A percentile compares a stretch with the other conserved stretches of the same genome.
phyloP scores from a whole-genome alignment of 2,888 invertebrate genomes.

The Pollenia angustigena region DNA sequence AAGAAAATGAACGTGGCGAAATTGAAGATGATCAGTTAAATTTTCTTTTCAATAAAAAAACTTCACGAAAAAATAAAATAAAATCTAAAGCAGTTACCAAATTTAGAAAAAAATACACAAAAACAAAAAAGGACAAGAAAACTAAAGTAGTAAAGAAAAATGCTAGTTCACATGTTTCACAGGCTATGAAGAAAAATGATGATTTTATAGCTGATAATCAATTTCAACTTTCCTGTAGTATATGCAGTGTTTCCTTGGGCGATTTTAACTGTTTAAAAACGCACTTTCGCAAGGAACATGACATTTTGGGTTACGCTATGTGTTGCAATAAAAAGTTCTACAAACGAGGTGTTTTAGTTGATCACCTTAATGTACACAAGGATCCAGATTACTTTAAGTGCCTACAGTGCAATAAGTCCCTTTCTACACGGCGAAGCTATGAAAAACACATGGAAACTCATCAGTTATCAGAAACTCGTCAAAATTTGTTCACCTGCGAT shows the following conservation, averaged over 20 bases:
- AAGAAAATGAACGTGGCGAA: background rate
- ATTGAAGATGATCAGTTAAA: constrained; percentile 14
- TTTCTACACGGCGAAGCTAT: constrained; percentile 79
- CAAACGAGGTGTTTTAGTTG: constrained; percentile 81
- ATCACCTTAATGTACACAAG: constrained; percentile 81
- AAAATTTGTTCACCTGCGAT: constrained; percentile 37
- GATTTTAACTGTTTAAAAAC: constrained; percentile 67
- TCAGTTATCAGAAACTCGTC: constrained; percentile 27
- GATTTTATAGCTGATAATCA: constrained; percentile 69
- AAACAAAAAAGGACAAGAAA: constrained; percentile 41
- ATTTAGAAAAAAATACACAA: constrained; percentile 42
- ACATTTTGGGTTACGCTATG: constrained; percentile 79
- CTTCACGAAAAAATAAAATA: constrained; percentile 6
- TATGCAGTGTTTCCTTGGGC: constrained; percentile 62
- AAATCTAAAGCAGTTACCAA: constrained; percentile 38
- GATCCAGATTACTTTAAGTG: constrained; percentile 83
- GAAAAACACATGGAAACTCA: constrained; percentile 80
- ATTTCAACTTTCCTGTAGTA: constrained; percentile 60
- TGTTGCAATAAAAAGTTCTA: constrained; percentile 82
- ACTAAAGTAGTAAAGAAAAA: constrained; percentile 13
- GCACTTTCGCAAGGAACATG: constrained; percentile 68
- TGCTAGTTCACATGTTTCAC: background rate
- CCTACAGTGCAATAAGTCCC: constrained; percentile 78
- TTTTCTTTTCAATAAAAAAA: constrained; percentile 1
- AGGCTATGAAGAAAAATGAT: constrained; percentile 58